A percentile compares a stretch with the other conserved stretches of the same genome.
Evolutionary conservation across 2,113 vertebrate genomes (phyloP).

Genomic region (Gymnogyps californianus): DNA sequence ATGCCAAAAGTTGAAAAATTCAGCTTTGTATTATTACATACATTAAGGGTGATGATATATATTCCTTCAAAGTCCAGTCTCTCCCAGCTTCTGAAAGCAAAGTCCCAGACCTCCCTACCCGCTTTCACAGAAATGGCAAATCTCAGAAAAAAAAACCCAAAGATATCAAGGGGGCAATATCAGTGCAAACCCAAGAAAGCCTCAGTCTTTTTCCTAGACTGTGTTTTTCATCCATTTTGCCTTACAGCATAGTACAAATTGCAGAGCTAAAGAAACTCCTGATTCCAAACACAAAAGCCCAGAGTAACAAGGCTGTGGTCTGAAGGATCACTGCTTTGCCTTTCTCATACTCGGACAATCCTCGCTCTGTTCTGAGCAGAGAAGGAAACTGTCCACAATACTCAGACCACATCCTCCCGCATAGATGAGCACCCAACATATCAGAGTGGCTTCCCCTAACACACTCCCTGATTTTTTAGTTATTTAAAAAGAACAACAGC

Average conservation of each 20-base stretch:
- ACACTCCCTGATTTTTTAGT: conserved; percentile 22
- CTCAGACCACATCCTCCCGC: conserved; percentile 24
- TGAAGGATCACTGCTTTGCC: conserved; percentile 30
- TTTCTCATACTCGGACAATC: conserved; percentile 2
- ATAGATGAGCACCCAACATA: conserved; percentile 27
- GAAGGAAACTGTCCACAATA: conserved; percentile 24
- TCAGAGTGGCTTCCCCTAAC: not conserved
- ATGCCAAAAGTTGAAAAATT: not conserved
- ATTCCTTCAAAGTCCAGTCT: not conserved
- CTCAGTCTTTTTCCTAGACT: not conserved
- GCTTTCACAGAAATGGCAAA: not conserved
- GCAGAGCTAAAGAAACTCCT: conserved; percentile 4
- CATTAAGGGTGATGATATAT: not conserved
- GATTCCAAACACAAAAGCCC: not conserved
- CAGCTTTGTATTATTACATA: not conserved
- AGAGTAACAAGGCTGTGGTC: not conserved
- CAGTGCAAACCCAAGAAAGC: not conserved
- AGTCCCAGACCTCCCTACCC: not conserved
- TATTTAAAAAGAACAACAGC: conserved; percentile 46
- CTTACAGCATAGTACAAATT: not conserved
- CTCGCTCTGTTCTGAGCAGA: conserved; percentile 41
- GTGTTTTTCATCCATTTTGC: conserved; percentile 13
- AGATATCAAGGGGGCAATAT: not conserved
- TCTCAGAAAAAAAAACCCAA: not conserved
- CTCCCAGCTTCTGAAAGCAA: not conserved